phyloP scores from a whole-genome alignment of 1,140 invertebrate species.

The Ruditapes philippinarum region DNA sequence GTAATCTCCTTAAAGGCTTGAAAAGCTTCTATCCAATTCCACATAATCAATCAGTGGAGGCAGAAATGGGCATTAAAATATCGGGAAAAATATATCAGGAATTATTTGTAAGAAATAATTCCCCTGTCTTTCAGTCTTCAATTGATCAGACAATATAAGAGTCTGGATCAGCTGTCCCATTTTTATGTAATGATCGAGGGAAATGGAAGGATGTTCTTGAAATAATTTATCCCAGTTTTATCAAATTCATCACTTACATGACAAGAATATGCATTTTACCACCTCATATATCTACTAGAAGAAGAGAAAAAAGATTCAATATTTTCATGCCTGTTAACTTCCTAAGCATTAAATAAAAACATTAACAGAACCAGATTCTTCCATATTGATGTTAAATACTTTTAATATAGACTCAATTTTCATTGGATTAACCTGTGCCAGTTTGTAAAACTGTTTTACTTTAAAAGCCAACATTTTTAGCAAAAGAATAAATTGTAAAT shows the following conservation, averaged over 20 bases:
- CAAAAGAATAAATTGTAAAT: too few species aligned
- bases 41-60: constrained; percentile 6
- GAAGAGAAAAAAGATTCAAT: too few species aligned
- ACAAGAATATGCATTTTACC: too few species aligned
- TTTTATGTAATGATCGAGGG: background rate
- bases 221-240: background rate
- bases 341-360: too few species aligned
- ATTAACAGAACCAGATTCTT: too few species aligned
- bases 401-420: too few species aligned
- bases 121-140: background rate
- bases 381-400: too few species aligned
- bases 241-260: background rate
- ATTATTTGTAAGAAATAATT: constrained; percentile 30
- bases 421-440: too few species aligned
- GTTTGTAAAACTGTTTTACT: too few species aligned
- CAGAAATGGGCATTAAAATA: constrained; percentile 36
- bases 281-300: too few species aligned
- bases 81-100: background rate
- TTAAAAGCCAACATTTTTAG: too few species aligned
- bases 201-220: background rate
- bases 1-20: constrained; percentile 9
- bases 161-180: background rate
- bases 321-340: too few species aligned
- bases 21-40: constrained; percentile 21
- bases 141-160: background rate